Conservation (phyloP, 2,113 vertebrate genomes). For the Riparia riparia region DNA sequence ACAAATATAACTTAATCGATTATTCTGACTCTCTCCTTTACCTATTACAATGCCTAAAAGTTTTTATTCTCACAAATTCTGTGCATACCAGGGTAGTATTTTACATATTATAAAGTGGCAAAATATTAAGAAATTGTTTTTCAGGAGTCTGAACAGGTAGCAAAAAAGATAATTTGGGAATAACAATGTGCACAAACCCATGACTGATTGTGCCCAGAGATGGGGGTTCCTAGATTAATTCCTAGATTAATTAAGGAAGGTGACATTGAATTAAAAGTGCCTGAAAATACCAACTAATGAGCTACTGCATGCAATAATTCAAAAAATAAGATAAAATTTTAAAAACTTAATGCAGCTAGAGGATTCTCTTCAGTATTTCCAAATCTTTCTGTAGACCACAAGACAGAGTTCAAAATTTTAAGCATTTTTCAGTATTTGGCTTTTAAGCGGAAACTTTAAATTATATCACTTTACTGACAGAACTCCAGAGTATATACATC, state of each 20-base stretch:
- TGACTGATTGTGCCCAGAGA: not conserved
- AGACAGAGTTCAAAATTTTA: not conserved
- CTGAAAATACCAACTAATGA: not conserved
- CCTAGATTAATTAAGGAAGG: not conserved
- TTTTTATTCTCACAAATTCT: not conserved
- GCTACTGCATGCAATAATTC: not conserved
- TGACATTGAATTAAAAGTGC: not conserved
- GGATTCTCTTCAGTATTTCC: not conserved
- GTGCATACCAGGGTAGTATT: not conserved
- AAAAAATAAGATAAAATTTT: not conserved
- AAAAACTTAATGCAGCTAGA: not conserved
- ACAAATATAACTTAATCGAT: not conserved
- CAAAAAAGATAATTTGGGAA: not conserved
- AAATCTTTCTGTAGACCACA: not conserved
- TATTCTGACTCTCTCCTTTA: not conserved
- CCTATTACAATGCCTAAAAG: not conserved
- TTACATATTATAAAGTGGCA: not conserved
- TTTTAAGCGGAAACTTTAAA: not conserved
- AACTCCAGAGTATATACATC: not conserved
- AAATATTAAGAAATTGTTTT: not conserved
- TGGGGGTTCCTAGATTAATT: not conserved
- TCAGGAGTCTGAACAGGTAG: not conserved
- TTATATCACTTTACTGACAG: not conserved
- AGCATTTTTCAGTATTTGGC: not conserved
- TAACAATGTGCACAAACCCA: accelerated